phyloP scores from a whole-genome alignment of 92 coral and sea anemone species.

The Meandrina meandrites region DNA sequence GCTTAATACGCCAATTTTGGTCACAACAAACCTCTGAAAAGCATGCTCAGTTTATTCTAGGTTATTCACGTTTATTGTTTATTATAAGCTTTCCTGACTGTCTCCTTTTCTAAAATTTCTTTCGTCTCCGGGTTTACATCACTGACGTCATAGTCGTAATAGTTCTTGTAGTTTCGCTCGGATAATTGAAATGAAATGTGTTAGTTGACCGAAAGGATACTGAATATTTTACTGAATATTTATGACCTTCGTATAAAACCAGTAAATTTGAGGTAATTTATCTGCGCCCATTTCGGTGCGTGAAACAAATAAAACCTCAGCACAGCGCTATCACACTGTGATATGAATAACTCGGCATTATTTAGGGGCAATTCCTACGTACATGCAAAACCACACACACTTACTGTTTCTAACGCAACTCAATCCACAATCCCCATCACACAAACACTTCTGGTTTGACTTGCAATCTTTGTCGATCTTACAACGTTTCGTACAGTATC shows the following conservation, averaged over 20 bases:
- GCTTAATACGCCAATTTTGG: background rate
- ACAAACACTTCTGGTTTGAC: conserved; percentile 46
- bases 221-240: background rate
- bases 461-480: conserved; percentile 37
- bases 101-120: background rate
- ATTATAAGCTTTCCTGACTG: background rate
- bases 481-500: conserved; percentile 50
- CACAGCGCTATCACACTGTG: too few relatives aligned
- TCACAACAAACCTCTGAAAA: background rate
- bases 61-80: background rate
- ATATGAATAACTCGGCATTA: background rate
- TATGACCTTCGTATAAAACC: background rate
- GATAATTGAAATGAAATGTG: background rate
- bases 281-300: background rate
- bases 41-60: background rate
- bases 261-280: background rate
- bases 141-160: too few relatives aligned
- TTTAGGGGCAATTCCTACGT: background rate
- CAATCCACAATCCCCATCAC: conserved; percentile 76
- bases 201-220: background rate
- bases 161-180: background rate
- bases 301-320: too few relatives aligned
- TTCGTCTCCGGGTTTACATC: background rate
- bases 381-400: background rate
- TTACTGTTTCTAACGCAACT: conserved; percentile 63